Percentiles rank a stretch among this genome's conserved stretches.
phyloP scores from a whole-genome alignment of 2,797 vertebrate genomes.

The Pipistrellus pygmaeus region DNA sequence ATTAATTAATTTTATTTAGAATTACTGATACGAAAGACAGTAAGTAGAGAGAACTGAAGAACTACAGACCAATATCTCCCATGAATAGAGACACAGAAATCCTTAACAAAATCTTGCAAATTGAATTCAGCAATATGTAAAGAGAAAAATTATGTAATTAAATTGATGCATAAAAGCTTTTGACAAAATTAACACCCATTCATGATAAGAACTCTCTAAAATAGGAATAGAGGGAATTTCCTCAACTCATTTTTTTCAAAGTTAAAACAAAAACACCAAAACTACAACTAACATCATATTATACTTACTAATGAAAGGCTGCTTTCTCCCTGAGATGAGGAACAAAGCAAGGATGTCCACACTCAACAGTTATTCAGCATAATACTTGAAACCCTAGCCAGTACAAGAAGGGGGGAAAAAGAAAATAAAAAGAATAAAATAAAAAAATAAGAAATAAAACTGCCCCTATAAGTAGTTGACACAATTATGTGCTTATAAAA shows the following conservation, averaged over 20 bases:
- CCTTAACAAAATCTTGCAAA: background rate
- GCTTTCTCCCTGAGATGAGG: background rate
- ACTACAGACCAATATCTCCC: background rate
- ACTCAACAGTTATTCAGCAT: background rate
- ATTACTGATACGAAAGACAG: background rate
- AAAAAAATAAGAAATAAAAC: background rate
- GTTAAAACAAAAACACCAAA: background rate
- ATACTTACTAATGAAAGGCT: background rate
- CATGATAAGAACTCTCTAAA: background rate
- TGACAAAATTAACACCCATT: background rate
- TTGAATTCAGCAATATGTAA: background rate
- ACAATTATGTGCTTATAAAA: background rate
- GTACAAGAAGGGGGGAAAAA: background rate
- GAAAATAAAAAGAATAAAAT: background rate
- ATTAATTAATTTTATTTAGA: constrained; percentile 3
- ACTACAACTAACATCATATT: background rate
- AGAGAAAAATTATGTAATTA: background rate
- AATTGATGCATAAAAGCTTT: background rate
- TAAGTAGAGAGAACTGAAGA: background rate
- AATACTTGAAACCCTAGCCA: background rate
- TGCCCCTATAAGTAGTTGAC: background rate
- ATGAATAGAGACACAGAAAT: background rate
- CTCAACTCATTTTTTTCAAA: background rate
- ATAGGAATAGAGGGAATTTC: background rate
- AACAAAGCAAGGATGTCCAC: background rate